phyloP scores from a whole-genome alignment of 2,113 vertebrate species.

The Piaya cayana region DNA sequence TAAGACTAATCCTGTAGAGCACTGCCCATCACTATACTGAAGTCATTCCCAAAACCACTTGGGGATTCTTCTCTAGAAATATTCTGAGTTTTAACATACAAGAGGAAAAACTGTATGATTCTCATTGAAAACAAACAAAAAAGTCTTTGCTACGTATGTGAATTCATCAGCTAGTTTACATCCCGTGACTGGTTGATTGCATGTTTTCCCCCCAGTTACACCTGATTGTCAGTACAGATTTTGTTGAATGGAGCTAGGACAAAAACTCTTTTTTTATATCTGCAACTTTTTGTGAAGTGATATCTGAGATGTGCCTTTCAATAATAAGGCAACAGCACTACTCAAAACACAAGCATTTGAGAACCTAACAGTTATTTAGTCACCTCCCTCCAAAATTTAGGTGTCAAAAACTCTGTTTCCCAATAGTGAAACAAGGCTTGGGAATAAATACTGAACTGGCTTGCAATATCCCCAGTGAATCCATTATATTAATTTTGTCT shows the following conservation, averaged over 20 bases:
- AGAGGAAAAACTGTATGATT: not conserved
- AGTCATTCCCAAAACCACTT: not conserved
- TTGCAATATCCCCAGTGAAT: not conserved
- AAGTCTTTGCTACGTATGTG: too few species aligned
- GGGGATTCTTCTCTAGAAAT: not conserved
- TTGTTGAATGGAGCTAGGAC: not conserved
- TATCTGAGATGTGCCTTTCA: not conserved
- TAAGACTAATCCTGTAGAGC: not conserved
- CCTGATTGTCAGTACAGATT: not conserved
- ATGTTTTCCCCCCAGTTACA: not conserved
- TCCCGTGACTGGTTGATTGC: not conserved
- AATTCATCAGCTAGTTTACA: not conserved
- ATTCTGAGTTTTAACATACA: rapidly evolving
- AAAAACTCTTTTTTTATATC: not conserved
- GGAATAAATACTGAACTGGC: not conserved
- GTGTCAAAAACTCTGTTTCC: not conserved
- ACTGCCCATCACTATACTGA: not conserved
- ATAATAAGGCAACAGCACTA: not conserved
- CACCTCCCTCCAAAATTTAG: not conserved
- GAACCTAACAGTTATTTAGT: not conserved
- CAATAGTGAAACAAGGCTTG: not conserved
- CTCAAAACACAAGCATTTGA: not conserved
- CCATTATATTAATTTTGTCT: not conserved
- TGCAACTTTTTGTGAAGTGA: not conserved
- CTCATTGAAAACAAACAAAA: not conserved